Conservation (phyloP, 2,797 vertebrate genomes). For the Cygnus olor region DNA sequence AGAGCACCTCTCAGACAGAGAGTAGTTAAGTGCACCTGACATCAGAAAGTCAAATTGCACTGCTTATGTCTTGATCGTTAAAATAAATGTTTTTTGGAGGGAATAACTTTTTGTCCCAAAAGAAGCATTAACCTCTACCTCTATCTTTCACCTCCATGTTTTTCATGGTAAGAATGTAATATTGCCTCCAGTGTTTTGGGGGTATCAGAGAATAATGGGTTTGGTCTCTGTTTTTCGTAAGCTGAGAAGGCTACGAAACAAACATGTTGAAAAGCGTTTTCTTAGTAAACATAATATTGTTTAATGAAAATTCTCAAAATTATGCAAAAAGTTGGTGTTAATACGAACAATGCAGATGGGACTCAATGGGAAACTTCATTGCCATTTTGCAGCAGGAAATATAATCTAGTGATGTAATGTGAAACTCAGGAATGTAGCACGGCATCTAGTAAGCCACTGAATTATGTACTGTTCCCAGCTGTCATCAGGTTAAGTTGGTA, state of each 20-base stretch:
- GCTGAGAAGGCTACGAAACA: neutral
- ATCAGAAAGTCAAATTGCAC: neutral
- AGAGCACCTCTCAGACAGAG: neutral
- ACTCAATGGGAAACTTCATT: conserved; percentile 24
- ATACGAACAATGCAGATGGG: neutral
- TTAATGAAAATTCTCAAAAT: neutral
- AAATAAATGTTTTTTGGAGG: neutral
- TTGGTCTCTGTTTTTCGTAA: neutral
- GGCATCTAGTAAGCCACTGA: neutral
- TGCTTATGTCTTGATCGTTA: neutral
- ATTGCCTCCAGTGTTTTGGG: neutral
- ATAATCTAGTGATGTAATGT: conserved; percentile 48
- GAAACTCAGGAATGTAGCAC: conserved; percentile 39
- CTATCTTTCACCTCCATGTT: neutral
- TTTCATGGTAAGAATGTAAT: neutral
- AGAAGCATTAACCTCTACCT: neutral
- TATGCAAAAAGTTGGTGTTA: neutral
- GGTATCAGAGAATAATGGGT: neutral
- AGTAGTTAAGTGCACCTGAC: neutral
- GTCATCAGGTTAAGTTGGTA: neutral
- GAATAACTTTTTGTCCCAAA: neutral
- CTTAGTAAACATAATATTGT: neutral
- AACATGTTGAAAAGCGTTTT: neutral
- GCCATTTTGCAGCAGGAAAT: conserved; percentile 44
- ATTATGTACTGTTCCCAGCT: conserved; percentile 37